These are phyloP conservation scores for Hypena proboscidalis DNA, from an alignment of 2,888 invertebrate genomes.

Conservation along the genomic window DNA sequence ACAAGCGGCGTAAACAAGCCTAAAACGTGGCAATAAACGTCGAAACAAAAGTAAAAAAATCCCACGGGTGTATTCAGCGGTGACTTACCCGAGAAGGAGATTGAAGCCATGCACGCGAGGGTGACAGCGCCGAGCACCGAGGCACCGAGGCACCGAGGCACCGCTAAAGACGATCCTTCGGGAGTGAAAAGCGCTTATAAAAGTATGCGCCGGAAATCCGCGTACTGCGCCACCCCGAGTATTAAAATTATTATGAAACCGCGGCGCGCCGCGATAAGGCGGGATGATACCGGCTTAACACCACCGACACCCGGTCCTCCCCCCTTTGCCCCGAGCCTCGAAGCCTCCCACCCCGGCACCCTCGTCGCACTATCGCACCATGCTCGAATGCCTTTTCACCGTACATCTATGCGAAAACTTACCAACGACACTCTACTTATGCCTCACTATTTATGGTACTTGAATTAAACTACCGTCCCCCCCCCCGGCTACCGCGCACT, in stretches of 20 bases:
- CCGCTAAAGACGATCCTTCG: constrained; percentile 46
- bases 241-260: constrained; percentile 85
- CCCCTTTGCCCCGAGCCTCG: constrained; percentile 41
- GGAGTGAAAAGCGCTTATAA: constrained; percentile 68
- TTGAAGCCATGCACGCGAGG: constrained; percentile 70
- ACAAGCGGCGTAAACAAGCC: constrained; percentile 44
- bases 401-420: constrained; percentile 72
- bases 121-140: constrained; percentile 55
- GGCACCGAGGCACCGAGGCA: constrained; percentile 2
- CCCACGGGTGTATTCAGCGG: constrained; percentile 69
- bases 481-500: no score
- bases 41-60: constrained; percentile 64
- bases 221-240: constrained; percentile 57
- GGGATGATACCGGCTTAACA: constrained; percentile 77
- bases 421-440: constrained; percentile 62
- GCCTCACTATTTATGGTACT: constrained; percentile 26
- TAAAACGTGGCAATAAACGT: constrained; percentile 53
- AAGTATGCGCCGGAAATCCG: constrained; percentile 69
- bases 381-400: constrained; percentile 73
- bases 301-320: constrained; percentile 48
- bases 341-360: constrained; percentile 40
- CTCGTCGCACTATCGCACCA: constrained; percentile 70
- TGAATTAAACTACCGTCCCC: not conserved
- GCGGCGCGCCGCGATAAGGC: constrained; percentile 69
- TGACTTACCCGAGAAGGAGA: constrained; percentile 55